Evolutionary conservation across 92 coral and sea anemone genomes (phyloP), one percentile per base, ranked within the genome.

Genomic region (Parazoanthus darwini): DNA sequence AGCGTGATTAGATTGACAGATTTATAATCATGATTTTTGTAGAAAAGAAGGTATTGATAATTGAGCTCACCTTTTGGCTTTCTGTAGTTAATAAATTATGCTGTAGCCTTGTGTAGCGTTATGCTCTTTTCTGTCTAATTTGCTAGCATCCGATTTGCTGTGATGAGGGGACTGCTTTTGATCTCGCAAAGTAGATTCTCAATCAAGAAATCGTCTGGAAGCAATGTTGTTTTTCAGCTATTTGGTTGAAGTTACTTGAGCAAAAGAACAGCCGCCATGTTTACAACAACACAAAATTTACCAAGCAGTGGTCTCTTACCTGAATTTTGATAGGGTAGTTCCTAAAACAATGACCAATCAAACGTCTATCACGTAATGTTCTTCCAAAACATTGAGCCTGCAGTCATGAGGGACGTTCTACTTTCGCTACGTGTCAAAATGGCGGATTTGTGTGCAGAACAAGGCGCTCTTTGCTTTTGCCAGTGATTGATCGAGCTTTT

Each of bases 391-490:
- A 78, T 71, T 36, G 89, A 79, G 92, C 86, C 92, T 85, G 89
- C 89, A 46, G 66, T 14, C 74, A 15, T 23, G 43, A 23, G 67
- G 46, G 50, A 23, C 82, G 37, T 44, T 43, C 71, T 33, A 16
- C 86, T 51, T 51, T 79, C 66, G 26, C 26, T 59, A 79, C 54
- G 83, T 79, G 87, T 89, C 95, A 94, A 94, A 72, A 94, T 94
- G 98, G 98, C 93, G 94, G 95, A 85, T 14, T 18, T 44, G 58
- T 29, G 26, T 20, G 29, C 9, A 1, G 56, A 67, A 22, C 72
- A 82, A 25, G 11, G 51, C 51, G 33, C 33, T 29, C 33, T 48
- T 48, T 48, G 51, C 51, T 48, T 48, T 48, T 48, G 51, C 51
- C 11, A 13, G 59, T 54, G 59, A 54, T 13, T 11, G 59, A 54